A percentile compares a stretch with the other conserved stretches of the same genome.
phyloP scores from a whole-genome alignment of 2,113 vertebrate species.

The Menidia beryllina region DNA sequence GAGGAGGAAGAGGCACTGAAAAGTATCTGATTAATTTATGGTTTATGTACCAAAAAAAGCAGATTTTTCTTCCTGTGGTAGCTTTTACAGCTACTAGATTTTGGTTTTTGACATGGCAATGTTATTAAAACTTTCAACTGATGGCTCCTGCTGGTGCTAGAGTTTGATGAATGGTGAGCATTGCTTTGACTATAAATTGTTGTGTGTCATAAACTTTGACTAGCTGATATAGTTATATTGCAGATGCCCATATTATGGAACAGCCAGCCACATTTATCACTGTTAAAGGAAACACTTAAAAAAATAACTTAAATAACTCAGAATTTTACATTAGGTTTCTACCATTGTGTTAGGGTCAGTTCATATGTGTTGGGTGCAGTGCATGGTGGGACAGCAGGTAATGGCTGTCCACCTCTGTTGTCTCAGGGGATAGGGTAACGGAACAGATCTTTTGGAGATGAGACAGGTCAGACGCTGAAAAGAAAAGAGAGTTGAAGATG shows the following conservation, averaged over 20 bases:
- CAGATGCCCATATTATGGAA: conserved; percentile 13
- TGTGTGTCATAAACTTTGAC: conserved; percentile 14
- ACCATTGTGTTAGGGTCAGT: conserved; percentile 29
- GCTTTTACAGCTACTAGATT: conserved; percentile 14
- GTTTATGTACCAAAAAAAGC: conserved; percentile 21
- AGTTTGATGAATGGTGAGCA: conserved; percentile 16
- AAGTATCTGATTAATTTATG: conserved; percentile 37
- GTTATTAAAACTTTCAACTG: conserved; percentile 12
- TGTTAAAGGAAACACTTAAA: conserved; percentile 22
- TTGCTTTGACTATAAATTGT: conserved; percentile 9
- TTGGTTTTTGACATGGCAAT: conserved; percentile 23
- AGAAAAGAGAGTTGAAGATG: conserved; percentile 30
- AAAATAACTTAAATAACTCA: conserved; percentile 5
- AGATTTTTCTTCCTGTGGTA: conserved; percentile 10
- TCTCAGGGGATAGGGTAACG: conserved; percentile 25
- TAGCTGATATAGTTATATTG: conserved; percentile 16
- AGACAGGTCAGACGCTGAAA: conserved; percentile 24
- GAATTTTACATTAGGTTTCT: conserved; percentile 8
- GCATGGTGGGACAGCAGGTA: conserved; percentile 39
- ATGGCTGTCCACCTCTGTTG: conserved; percentile 16
- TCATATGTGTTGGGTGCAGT: conserved; percentile 40
- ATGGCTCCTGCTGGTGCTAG: conserved; percentile 8
- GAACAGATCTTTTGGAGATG: conserved; percentile 29
- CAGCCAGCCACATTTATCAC: conserved; percentile 3
- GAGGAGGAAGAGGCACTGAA: conserved; percentile 32